These are phyloP conservation scores for Brenthis hecate DNA, from an alignment of 2,888 invertebrate genomes.

Conservation along the genomic window DNA sequence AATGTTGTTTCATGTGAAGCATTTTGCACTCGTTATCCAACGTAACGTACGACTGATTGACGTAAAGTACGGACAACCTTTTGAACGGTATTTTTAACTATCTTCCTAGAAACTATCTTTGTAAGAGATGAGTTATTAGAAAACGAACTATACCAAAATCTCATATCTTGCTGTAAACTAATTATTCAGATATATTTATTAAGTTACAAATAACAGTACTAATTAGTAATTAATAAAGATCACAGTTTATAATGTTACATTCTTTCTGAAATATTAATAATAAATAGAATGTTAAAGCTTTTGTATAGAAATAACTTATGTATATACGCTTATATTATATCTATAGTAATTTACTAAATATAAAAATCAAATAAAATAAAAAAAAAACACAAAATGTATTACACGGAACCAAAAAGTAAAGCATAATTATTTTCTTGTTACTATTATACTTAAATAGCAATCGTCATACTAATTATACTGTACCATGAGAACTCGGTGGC, in stretches of 20 bases:
- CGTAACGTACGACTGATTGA: slow-evolving; percentile 17
- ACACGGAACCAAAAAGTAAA: slow-evolving; percentile 1
- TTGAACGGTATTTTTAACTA: not conserved
- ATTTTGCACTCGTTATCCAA: slow-evolving; percentile 32
- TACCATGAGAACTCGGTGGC: slow-evolving; percentile 65
- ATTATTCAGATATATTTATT: no score
- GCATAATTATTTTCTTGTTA: slow-evolving; percentile 6
- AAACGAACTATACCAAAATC: not conserved
- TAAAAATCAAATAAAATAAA: not conserved
- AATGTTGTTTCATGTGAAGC: slow-evolving; percentile 21
- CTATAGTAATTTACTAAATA: not conserved
- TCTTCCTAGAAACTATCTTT: not conserved
- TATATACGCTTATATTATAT: not conserved
- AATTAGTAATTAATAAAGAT: no score
- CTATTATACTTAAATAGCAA: slow-evolving; percentile 20
- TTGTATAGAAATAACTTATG: no score
- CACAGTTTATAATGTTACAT: no score
- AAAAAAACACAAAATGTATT: no score
- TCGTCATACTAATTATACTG: slow-evolving; percentile 26
- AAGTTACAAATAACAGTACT: no score
- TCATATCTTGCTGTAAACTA: not conserved
- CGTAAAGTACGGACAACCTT: not conserved
- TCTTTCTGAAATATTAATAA: no score
- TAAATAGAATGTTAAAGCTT: no score
- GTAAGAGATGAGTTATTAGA: not conserved